These are phyloP conservation scores for Mesembrinibis cayennensis DNA, from an alignment of 2,113 vertebrate species.

Conservation along the genomic window DNA sequence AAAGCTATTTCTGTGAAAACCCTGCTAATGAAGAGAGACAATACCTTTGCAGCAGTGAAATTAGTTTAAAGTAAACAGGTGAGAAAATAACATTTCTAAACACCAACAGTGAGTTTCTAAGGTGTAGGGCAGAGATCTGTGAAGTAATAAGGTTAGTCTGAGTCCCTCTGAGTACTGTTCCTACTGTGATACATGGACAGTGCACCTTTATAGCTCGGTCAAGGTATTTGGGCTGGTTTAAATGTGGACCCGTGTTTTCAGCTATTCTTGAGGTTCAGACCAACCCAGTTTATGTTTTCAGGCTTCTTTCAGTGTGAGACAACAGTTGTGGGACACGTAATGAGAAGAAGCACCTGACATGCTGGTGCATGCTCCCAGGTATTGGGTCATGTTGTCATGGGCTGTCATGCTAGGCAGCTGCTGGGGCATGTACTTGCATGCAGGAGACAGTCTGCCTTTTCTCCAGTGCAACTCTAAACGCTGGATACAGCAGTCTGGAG, in stretches of 20 bases:
- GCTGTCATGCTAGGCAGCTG: neutral
- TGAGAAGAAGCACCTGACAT: neutral
- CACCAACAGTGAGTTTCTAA: neutral
- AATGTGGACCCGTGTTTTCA: neutral
- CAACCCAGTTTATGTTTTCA: neutral
- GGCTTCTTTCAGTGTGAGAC: neutral
- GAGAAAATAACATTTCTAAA: neutral
- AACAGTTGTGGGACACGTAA: neutral
- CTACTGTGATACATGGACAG: neutral
- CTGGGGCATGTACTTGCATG: neutral
- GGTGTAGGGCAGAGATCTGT: neutral
- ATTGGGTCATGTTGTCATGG: neutral
- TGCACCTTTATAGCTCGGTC: neutral
- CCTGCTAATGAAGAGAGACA: neutral
- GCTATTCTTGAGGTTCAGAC: neutral
- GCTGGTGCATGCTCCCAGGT: neutral
- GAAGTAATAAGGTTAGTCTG: neutral
- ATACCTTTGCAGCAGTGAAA: neutral
- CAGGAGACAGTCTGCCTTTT: neutral
- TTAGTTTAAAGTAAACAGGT: neutral
- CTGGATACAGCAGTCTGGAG: neutral
- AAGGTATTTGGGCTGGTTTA: neutral
- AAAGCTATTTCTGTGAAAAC: neutral
- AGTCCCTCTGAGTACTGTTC: neutral
- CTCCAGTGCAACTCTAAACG: neutral